These are phyloP conservation scores for Lasiommata megera DNA, from an alignment of 2,888 invertebrate species.

Conservation along the genomic window DNA sequence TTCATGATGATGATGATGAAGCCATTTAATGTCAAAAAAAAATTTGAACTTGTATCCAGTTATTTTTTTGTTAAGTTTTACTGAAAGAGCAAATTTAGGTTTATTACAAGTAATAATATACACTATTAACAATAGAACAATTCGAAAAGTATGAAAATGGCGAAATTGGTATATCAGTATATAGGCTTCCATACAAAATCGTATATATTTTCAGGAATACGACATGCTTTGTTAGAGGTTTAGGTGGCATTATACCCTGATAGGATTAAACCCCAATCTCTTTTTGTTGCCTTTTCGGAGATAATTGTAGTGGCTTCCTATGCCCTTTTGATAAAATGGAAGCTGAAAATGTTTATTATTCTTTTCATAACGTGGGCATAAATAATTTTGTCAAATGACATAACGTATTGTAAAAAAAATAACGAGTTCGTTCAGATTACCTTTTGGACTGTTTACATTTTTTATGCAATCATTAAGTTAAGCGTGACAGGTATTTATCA, in stretches of 20 bases:
- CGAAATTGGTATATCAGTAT: constrained; percentile 24
- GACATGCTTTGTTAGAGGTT: constrained; percentile 31
- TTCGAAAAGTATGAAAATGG: constrained; percentile 11
- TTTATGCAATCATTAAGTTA: constrained; percentile 2
- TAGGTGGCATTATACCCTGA: constrained; percentile 31
- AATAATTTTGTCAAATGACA: constrained; percentile 15
- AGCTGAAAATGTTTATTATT: constrained; percentile 27
- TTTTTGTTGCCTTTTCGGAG: constrained; percentile 59
- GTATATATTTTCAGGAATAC: constrained; percentile 25
- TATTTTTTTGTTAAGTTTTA: no score
- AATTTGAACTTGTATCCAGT: no score
- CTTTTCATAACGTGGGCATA: constrained; percentile 14
- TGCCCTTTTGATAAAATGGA: constrained; percentile 30
- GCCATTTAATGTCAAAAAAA: no score
- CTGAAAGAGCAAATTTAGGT: no score
- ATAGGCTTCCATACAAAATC: constrained; percentile 18
- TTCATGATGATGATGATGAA: no score
- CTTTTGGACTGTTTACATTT: not conserved
- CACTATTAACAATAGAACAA: no score
- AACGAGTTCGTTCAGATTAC: not conserved
- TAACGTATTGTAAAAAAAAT: not conserved
- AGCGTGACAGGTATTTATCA: not conserved
- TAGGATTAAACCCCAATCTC: constrained; percentile 62
- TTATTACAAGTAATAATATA: no score
- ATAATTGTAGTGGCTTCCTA: constrained; percentile 46